A percentile compares a stretch with the other conserved stretches of the same genome.
Evolutionary conservation across 2,888 invertebrate species (phyloP).

Genomic region (Rhingia campestris): DNA sequence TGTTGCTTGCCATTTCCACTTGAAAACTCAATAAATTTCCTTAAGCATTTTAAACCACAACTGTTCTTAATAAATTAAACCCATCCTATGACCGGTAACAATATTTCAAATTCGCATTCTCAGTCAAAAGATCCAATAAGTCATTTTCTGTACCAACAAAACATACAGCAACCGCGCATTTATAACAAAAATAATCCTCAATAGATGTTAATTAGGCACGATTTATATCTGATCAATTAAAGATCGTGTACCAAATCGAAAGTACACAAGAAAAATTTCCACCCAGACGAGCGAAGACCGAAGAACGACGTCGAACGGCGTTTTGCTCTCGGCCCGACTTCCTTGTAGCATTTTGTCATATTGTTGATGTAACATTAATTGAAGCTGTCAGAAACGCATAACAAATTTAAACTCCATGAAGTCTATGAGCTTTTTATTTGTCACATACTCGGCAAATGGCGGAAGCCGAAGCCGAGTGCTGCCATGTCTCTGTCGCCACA

Average conservation of each 20-base stretch:
- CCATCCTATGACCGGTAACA: conserved; percentile 25
- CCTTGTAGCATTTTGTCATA: conserved; percentile 73
- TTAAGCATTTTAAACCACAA: conserved; percentile 10
- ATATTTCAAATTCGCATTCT: conserved; percentile 61
- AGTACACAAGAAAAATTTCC: conserved; percentile 42
- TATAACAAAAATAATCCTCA: conserved; percentile 57
- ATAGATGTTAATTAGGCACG: conserved; percentile 72
- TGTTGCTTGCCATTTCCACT: too few species aligned
- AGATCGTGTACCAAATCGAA: conserved; percentile 70
- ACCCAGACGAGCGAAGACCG: conserved; percentile 1
- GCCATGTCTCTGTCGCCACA: conserved; percentile 72
- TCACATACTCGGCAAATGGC: conserved; percentile 55
- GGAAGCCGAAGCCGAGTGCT: conserved; percentile 68
- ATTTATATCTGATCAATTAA: conserved; percentile 73
- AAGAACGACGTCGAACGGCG: not conserved
- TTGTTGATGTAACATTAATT: conserved; percentile 74
- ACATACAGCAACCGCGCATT: not conserved
- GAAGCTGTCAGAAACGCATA: conserved; percentile 71
- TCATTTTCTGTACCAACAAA: conserved; percentile 12
- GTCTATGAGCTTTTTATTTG: conserved; percentile 72
- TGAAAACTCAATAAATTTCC: too few species aligned
- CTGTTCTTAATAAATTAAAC: conserved; percentile 58
- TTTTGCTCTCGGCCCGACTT: conserved; percentile 43
- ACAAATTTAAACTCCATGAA: conserved; percentile 70
- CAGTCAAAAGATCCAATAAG: conserved; percentile 31